Evolutionary conservation across 2,113 vertebrate species (phyloP), one percentile per base, ranked within the genome.

Genomic region (Xerus inauris): DNA sequence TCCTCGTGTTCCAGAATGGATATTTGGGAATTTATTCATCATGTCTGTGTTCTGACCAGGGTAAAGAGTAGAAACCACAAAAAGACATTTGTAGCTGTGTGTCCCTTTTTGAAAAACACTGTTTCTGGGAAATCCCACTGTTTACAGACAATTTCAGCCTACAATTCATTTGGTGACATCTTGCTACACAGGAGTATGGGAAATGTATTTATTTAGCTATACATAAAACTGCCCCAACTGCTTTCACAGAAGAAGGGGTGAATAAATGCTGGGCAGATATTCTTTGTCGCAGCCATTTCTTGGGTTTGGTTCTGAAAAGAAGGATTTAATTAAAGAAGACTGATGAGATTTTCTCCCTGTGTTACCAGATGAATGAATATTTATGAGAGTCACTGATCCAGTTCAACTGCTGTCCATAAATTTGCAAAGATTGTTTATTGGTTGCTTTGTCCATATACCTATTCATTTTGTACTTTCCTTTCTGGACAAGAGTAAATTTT

Each of bases 241-340:
- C 69, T 96, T 91, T 89, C 32, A 93, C 11, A 81, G 49, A 86
- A 38, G 19, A 75, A 80, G 20, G 9, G n/a, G 40, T 69, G 40
- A 81, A 87, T 72, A 77, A 87, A 95, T 76, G 42, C n/a, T 79
- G 51, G 42, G 59, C 42, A 54, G 40, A 45, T 87, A 90, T 92
- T 90, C 76, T 93, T 89, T 47, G 76, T 81, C 88, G 84, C 11
- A 94, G 71, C 10, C 65, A 94, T 94, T 96, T 91, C 64, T 93
- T 17, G 20, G 51, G 57, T 84, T 97, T 89, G 73, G 45, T 85
- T 94, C 77, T 97, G 87, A 95, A 96, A 95, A 73, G 38, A 73
- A 97, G 51, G 35, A 73, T 95, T 97, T 95, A 97, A 96, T 94
- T 92, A 76, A 81, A 96, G 89, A 87, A 95, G 80, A 94, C 84